These are phyloP conservation scores for Stenodema calcarata DNA, from an alignment of 2,888 invertebrate species.

Conservation along the genomic window DNA sequence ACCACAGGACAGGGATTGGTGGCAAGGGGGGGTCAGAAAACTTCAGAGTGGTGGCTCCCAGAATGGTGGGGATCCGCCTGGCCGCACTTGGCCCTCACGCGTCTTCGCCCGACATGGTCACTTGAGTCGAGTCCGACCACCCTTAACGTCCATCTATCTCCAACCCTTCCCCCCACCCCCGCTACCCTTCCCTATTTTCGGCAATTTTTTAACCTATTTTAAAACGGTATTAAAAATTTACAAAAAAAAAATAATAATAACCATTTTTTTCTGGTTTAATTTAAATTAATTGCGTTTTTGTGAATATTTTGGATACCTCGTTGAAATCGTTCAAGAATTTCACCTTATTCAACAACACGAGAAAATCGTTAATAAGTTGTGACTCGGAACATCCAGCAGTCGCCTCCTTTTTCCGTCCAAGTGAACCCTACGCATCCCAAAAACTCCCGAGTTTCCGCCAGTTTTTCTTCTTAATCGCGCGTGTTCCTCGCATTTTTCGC, in stretches of 20 bases:
- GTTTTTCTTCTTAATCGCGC: not conserved
- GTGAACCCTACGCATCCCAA: not conserved
- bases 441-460: not conserved
- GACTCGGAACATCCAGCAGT: too few species aligned
- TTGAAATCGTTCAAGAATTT: too few species aligned
- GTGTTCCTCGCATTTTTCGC: not conserved
- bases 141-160: conserved; percentile 3
- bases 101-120: conserved; percentile 38
- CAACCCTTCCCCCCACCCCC: not conserved
- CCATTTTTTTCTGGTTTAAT: not conserved
- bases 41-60: not conserved
- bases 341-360: too few species aligned
- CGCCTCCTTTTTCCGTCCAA: not conserved
- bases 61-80: conserved; percentile 36
- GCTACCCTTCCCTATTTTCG: not conserved
- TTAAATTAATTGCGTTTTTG: too few species aligned
- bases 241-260: not conserved
- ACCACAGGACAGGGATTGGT: not conserved
- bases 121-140: conserved; percentile 37
- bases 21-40: not conserved
- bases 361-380: too few species aligned
- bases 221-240: not conserved
- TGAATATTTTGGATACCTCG: too few species aligned
- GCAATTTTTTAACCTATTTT: not conserved
- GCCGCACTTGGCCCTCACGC: conserved; percentile 33